Evolutionary conservation across 1,140 invertebrate genomes (phyloP), one percentile per base, ranked within the genome.

Genomic region (Eueides isabella): DNA sequence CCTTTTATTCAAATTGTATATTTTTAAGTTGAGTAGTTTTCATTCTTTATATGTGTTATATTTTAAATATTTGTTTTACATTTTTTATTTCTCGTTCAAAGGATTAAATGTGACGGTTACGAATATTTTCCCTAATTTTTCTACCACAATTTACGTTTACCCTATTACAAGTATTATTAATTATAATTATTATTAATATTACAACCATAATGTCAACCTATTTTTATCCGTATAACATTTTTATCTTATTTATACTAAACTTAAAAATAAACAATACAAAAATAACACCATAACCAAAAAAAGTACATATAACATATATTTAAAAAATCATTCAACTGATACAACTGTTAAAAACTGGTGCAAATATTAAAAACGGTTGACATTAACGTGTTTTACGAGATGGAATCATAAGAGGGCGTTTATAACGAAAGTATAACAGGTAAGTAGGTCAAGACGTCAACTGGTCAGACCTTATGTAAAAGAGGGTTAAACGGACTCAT

Each of bases 391-490:
- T 44, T 64, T 48, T 44, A 62, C 26, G 38, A 71, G 69, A 71
- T 35, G 38, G 12, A 71, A 64, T 68, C 67, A 61, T 33, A 68
- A 68, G 68, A 65, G 65, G 29, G 26, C 64, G 67, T 63, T 73
- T 68, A 62, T 72, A 73, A 16, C 72, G 63, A 66, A 35, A 33
- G 48, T 66, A 73, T 68, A 68, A 55, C 71, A 67, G 55, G 65
- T 67, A 73, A 73, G 72, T 73, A 63, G 72, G 72, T 73, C 72
- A 73, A 73, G 70, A 72, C 44, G 72, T 48, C 65, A 67, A 61
- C 65, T 35, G 71, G 61, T 66, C 72, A 61, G 55, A 73, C 66
- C 72, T 68, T 63, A 61, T 67, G 55, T 68, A 62, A 68, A 68
- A 73, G 70, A 73, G 72, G 69, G 72, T 73, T 73, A 68, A 73